A percentile compares a stretch with the other conserved stretches of the same genome.
phyloP scores from a whole-genome alignment of 2,888 invertebrate species.

The Brenthis ino region DNA sequence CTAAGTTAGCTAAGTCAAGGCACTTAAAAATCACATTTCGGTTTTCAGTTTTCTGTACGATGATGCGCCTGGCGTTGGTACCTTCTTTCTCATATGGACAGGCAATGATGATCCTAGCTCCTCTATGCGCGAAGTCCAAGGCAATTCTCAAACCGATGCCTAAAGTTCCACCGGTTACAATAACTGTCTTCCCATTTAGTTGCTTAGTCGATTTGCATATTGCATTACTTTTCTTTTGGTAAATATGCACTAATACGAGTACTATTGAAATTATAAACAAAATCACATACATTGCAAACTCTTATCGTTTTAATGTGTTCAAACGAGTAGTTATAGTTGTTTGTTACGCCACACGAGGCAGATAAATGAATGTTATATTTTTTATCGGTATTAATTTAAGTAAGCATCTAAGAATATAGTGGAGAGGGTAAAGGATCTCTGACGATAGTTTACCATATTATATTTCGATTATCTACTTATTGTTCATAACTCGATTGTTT shows the following conservation, averaged over 20 bases:
- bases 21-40: slow-evolving; percentile 84
- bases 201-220: slow-evolving; percentile 48
- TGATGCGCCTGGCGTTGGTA: slow-evolving; percentile 72
- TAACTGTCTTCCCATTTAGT: slow-evolving; percentile 50
- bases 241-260: slow-evolving; percentile 27
- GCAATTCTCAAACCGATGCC: slow-evolving; percentile 64
- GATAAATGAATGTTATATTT: too few relatives aligned
- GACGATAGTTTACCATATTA: too few relatives aligned
- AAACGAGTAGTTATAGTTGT: too few relatives aligned
- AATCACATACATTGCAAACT: slow-evolving; percentile 5
- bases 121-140: slow-evolving; percentile 57
- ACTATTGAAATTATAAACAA: slow-evolving; percentile 1
- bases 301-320: too few relatives aligned
- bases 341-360: too few relatives aligned
- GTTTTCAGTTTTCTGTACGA: slow-evolving; percentile 84
- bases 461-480: too few relatives aligned
- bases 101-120: slow-evolving; percentile 61
- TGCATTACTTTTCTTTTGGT: slow-evolving; percentile 43
- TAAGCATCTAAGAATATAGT: too few relatives aligned
- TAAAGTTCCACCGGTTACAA: slow-evolving; percentile 64
- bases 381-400: too few relatives aligned
- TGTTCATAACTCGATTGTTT: too few relatives aligned
- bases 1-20: slow-evolving; percentile 85
- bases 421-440: too few relatives aligned
- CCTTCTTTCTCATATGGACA: slow-evolving; percentile 63